phyloP scores from a whole-genome alignment of 2,113 vertebrate species.

The Eublepharis macularius region DNA sequence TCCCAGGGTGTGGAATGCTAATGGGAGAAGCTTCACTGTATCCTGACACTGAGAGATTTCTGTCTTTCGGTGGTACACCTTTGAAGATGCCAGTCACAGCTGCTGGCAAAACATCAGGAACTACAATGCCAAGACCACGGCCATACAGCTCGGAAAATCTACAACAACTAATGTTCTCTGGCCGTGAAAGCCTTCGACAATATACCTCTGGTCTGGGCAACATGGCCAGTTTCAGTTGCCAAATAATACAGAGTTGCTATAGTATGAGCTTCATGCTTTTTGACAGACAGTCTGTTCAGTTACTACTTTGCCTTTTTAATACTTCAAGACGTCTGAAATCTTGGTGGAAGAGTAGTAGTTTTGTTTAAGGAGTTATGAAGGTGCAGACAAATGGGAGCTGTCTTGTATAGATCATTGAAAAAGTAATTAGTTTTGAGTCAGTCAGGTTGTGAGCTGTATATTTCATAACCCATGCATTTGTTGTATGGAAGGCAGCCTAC shows the following conservation, averaged over 20 bases:
- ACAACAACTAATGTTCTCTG: too few species aligned
- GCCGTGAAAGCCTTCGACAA: too few species aligned
- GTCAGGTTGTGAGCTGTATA: conserved; percentile 32
- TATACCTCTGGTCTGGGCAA: background rate
- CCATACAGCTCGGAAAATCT: too few species aligned
- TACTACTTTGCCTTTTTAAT: conserved; percentile 17
- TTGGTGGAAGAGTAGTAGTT: conserved; percentile 37
- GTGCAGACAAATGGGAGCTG: conserved; percentile 43
- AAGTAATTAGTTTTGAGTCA: conserved; percentile 56
- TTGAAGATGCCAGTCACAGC: too few species aligned
- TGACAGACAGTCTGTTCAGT: conserved; percentile 6
- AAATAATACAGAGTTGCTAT: background rate
- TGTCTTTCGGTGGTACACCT: too few species aligned
- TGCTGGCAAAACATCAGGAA: too few species aligned
- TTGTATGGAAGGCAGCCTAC: conserved; percentile 64
- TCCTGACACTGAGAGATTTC: too few species aligned
- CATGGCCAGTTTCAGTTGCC: background rate
- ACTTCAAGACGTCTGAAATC: conserved; percentile 23
- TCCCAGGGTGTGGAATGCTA: too few species aligned
- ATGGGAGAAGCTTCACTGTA: too few species aligned
- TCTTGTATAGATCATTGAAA: conserved; percentile 56
- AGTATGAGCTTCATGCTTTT: background rate
- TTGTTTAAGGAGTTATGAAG: conserved; percentile 12
- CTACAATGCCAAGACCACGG: too few species aligned
- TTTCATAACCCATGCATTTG: conserved; percentile 46